Percentiles rank a stretch among this genome's conserved stretches.
These are phyloP conservation scores for Gymnoscelis rufifasciata DNA, from an alignment of 2,888 invertebrate species.

Conservation along the genomic window DNA sequence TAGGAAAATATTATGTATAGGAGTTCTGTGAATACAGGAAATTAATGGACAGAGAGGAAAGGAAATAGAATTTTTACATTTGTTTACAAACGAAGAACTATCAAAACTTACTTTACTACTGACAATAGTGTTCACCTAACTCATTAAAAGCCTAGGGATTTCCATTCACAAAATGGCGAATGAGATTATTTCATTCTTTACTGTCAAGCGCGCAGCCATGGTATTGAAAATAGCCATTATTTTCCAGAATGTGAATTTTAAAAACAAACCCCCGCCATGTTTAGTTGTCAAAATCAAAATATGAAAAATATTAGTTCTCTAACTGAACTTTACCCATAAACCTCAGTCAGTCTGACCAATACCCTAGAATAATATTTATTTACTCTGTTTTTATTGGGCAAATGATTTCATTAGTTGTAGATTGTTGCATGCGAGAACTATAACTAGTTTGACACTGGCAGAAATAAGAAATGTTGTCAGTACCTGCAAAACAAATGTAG, in stretches of 20 bases:
- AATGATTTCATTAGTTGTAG: too few species aligned
- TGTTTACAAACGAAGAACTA: slow-evolving; percentile 30
- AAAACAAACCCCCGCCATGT: background rate
- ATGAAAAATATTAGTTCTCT: too few species aligned
- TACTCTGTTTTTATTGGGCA: too few species aligned
- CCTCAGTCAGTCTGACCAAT: too few species aligned
- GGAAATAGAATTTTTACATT: background rate
- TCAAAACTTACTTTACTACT: slow-evolving; percentile 42
- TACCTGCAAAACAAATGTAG: background rate
- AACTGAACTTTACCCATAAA: too few species aligned
- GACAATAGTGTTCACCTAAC: slow-evolving; percentile 58
- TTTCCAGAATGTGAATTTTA: slow-evolving; percentile 52
- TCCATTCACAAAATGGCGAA: slow-evolving; percentile 73
- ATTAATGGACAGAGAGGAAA: background rate
- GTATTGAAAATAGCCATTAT: slow-evolving; percentile 73
- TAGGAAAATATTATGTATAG: background rate
- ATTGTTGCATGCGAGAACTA: too few species aligned
- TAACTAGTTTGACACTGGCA: too few species aligned
- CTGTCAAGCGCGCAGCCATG: slow-evolving; percentile 70
- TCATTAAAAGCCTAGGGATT: slow-evolving; percentile 48
- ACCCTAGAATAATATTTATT: too few species aligned
- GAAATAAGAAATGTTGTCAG: background rate
- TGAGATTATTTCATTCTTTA: slow-evolving; percentile 69
- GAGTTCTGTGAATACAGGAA: background rate
- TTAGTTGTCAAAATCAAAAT: too few species aligned